phyloP scores from a whole-genome alignment of 2,888 invertebrate species.

The Polydrusus tereticollis region DNA sequence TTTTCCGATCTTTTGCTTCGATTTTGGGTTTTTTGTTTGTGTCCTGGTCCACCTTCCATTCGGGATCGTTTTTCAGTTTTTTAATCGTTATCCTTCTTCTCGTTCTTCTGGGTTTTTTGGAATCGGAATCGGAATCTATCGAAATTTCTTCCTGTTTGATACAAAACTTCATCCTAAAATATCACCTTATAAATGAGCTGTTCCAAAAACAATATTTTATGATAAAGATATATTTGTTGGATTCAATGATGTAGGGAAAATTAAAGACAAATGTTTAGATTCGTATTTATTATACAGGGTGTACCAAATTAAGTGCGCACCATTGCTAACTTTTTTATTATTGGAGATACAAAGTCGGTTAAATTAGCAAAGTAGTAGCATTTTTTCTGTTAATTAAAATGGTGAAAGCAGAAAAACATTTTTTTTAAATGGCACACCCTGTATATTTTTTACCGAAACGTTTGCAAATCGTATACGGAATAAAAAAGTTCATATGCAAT shows the following conservation, averaged over 20 bases:
- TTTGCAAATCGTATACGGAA: too few species aligned
- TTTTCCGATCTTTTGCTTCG: slow-evolving; percentile 24
- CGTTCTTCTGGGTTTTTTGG: background rate
- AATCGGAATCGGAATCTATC: background rate
- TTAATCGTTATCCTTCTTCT: slow-evolving; percentile 14
- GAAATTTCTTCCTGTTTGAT: slow-evolving; percentile 31
- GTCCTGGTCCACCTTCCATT: slow-evolving; percentile 19
- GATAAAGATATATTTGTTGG: too few species aligned
- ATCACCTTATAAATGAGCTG: slow-evolving; percentile 2
- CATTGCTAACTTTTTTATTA: too few species aligned
- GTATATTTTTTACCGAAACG: too few species aligned
- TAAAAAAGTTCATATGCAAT: too few species aligned
- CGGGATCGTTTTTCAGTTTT: background rate
- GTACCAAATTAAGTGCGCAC: too few species aligned
- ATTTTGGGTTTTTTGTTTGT: slow-evolving; percentile 14
- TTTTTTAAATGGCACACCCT: too few species aligned
- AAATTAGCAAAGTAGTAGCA: too few species aligned
- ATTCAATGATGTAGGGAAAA: too few species aligned
- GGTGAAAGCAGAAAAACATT: too few species aligned
- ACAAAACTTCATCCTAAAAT: slow-evolving; percentile 28
- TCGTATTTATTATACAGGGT: background rate
- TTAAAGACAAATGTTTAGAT: background rate
- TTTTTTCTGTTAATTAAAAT: too few species aligned
- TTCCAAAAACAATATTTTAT: slow-evolving; percentile 29
- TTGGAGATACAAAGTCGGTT: too few species aligned